Percentiles rank a stretch among this genome's conserved stretches.
These are phyloP conservation scores for Tetraodon nigroviridis DNA, from an alignment of 2,113 vertebrate species.

Conservation along the genomic window DNA sequence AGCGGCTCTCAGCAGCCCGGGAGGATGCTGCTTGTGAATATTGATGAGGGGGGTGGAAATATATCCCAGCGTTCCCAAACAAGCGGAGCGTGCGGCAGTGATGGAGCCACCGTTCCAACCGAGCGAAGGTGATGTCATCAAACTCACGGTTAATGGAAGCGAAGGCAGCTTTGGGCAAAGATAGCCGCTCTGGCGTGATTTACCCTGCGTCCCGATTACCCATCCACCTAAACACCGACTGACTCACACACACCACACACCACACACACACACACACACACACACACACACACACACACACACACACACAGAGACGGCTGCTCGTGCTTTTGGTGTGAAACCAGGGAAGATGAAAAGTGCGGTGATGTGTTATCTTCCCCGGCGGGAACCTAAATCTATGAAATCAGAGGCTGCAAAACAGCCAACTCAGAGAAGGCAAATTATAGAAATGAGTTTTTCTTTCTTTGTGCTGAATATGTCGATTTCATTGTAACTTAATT, in stretches of 20 bases:
- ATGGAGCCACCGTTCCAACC: constrained; percentile 21
- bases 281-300: not conserved
- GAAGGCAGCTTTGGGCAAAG: not conserved
- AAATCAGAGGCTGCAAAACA: constrained; percentile 29
- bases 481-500: constrained; percentile 19
- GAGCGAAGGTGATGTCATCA: constrained; percentile 35
- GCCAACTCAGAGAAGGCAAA: not conserved
- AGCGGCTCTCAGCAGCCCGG: constrained; percentile 36
- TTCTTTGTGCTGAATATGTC: constrained; percentile 21
- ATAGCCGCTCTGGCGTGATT: no score
- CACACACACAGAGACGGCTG: not conserved
- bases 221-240: no score
- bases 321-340: no score
- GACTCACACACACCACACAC: no score
- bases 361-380: not conserved
- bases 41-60: constrained; percentile 29
- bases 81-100: constrained; percentile 19
- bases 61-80: constrained; percentile 29
- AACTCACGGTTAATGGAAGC: constrained; percentile 27
- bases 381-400: constrained; percentile 22
- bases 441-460: constrained; percentile 5
- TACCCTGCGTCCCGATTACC: no score
- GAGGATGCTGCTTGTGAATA: constrained; percentile 42
- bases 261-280: not conserved
- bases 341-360: no score